Evolutionary conservation across 1,140 invertebrate genomes (phyloP).

Genomic region (Drosophila lini): DNA sequence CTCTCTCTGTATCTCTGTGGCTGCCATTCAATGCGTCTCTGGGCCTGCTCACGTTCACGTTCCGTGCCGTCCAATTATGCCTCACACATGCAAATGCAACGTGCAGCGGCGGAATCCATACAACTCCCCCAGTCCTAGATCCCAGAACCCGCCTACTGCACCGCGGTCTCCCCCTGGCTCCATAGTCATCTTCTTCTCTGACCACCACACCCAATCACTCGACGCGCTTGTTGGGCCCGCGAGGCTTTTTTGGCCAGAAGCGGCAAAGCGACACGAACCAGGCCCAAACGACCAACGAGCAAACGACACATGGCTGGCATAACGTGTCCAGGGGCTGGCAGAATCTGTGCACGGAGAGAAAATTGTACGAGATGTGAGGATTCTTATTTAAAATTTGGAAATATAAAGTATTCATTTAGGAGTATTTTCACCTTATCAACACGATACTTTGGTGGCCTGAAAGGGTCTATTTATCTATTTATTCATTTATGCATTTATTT

Average conservation of each 20-base stretch:
- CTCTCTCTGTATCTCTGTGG: constrained; percentile 5
- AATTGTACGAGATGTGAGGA: neutral
- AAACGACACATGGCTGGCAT: constrained; percentile 52
- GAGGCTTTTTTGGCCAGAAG: constrained; percentile 64
- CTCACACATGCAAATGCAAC: constrained; percentile 80
- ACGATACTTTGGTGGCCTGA: fast-evolving
- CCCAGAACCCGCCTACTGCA: neutral
- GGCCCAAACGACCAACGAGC: constrained; percentile 45
- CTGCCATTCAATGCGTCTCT: constrained; percentile 30
- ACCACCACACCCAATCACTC: constrained; percentile 56
- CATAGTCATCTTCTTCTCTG: neutral
- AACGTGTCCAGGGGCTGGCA: constrained; percentile 18
- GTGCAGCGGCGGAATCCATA: constrained; percentile 42
- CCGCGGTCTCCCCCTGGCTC: neutral
- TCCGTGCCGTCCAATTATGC: constrained; percentile 74
- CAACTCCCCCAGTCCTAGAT: neutral
- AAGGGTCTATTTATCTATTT: neutral
- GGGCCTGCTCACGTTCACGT: constrained; percentile 28
- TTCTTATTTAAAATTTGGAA: neutral
- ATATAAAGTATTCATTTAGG: neutral
- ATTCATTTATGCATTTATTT: too few species aligned
- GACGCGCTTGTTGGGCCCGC: constrained; percentile 74
- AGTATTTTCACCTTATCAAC: neutral
- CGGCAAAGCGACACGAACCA: constrained; percentile 68
- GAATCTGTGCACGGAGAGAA: constrained; percentile 1